Conservation (phyloP, 1,140 invertebrate species). For the Lordiphosa mommai region DNA sequence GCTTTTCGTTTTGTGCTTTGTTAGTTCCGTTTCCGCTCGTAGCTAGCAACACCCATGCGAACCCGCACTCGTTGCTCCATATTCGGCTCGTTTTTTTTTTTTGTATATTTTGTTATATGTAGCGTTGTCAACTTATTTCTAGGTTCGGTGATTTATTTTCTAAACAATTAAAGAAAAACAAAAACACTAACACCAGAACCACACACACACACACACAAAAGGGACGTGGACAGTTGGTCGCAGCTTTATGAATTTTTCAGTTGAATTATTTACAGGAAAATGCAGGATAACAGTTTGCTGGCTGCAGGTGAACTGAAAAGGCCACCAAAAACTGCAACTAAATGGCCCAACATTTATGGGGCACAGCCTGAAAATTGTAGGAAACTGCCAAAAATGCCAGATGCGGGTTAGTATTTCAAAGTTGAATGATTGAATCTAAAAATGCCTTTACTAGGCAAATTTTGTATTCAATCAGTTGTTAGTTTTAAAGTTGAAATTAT, state of each 20-base stretch:
- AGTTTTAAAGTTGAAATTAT: neutral
- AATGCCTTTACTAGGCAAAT: too few species aligned
- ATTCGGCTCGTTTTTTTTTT: conserved; percentile 62
- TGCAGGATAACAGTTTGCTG: conserved; percentile 43
- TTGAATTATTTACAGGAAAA: conserved; percentile 66
- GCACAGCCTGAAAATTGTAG: too few species aligned
- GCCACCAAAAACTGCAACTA: conserved; percentile 21
- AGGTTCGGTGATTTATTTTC: conserved; percentile 65
- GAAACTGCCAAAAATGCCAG: too few species aligned
- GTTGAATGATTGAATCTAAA: too few species aligned
- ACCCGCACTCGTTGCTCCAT: conserved; percentile 31
- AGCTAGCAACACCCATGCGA: conserved; percentile 9
- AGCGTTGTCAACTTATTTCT: conserved; percentile 67
- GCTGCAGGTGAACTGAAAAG: conserved; percentile 30
- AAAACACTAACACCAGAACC: conserved; percentile 3
- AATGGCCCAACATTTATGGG: conserved; percentile 6
- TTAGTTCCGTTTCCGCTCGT: conserved; percentile 67
- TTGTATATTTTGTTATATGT: conserved; percentile 30
- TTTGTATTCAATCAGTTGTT: too few species aligned
- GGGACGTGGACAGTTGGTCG: neutral
- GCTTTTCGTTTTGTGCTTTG: conserved; percentile 65
- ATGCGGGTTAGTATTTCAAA: too few species aligned
- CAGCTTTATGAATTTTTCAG: conserved; percentile 68
- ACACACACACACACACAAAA: conserved; percentile 5
- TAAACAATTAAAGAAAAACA: conserved; percentile 73